A percentile compares a stretch with the other conserved stretches of the same genome.
These are phyloP conservation scores for Oligia fasciuncula DNA, from an alignment of 2,888 invertebrate genomes.

Conservation along the genomic window DNA sequence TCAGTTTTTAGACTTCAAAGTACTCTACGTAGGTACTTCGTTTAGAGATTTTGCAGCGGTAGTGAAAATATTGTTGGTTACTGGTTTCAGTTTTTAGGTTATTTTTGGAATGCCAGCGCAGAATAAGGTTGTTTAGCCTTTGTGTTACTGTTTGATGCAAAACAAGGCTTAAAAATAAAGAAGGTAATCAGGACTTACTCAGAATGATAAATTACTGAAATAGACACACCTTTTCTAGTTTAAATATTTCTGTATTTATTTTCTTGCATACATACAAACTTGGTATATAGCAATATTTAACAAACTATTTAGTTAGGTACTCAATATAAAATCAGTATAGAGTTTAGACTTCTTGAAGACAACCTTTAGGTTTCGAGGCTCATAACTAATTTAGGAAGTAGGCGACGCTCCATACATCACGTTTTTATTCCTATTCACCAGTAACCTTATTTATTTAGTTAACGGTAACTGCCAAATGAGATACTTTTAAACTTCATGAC, in stretches of 20 bases:
- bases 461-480: too few species aligned
- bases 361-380: too few species aligned
- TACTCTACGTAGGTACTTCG: conserved; percentile 6
- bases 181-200: background rate
- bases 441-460: too few species aligned
- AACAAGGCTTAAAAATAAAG: background rate
- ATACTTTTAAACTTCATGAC: too few species aligned
- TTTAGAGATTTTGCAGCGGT: conserved; percentile 16
- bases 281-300: background rate
- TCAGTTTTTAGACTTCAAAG: conserved; percentile 50
- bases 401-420: too few species aligned
- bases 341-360: background rate
- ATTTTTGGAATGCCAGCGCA: background rate
- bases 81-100: background rate
- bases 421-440: too few species aligned
- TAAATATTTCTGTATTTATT: background rate
- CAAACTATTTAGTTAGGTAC: background rate
- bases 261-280: background rate
- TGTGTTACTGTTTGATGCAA: background rate
- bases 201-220: background rate
- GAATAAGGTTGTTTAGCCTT: too few species aligned
- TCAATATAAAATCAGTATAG: background rate
- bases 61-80: background rate
- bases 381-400: too few species aligned
- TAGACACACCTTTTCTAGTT: background rate